Percentiles rank a stretch among this genome's conserved stretches.
Conservation (phyloP, 2,888 invertebrate genomes). For the Drosophila histrio region DNA sequence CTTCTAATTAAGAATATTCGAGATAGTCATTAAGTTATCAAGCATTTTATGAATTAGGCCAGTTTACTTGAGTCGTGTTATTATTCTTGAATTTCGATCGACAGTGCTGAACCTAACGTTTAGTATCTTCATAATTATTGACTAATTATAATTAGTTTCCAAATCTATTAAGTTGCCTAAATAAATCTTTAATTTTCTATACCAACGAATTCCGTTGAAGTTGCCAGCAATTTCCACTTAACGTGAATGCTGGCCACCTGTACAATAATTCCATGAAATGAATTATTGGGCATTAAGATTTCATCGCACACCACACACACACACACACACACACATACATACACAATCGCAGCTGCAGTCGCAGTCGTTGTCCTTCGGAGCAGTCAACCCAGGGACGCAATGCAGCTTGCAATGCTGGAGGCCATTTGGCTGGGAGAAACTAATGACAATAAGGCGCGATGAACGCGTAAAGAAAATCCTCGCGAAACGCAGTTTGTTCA, state of each 20-base stretch:
- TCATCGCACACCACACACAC: slow-evolving; percentile 1
- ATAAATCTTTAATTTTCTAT: slow-evolving; percentile 8
- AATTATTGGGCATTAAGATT: slow-evolving; percentile 68
- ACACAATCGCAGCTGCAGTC: neutral
- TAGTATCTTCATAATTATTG: too few species aligned
- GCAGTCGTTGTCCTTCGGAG: slow-evolving; percentile 52
- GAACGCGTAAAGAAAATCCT: slow-evolving; percentile 36
- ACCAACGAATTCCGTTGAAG: slow-evolving; percentile 38
- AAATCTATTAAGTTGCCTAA: neutral
- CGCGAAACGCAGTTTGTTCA: slow-evolving; percentile 37
- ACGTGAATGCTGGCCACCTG: slow-evolving; percentile 30
- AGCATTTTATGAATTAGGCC: too few species aligned
- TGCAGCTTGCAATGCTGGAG: slow-evolving; percentile 62
- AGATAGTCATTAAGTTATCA: too few species aligned
- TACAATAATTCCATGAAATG: slow-evolving; percentile 51
- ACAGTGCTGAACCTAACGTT: too few species aligned
- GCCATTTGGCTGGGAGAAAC: slow-evolving; percentile 44
- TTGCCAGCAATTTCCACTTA: slow-evolving; percentile 46
- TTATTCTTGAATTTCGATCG: too few species aligned
- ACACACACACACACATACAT: slow-evolving; percentile 7
- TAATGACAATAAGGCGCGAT: slow-evolving; percentile 70
- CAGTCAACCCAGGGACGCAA: slow-evolving; percentile 58
- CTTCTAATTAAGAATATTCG: too few species aligned
- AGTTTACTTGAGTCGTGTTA: too few species aligned
- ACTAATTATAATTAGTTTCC: neutral